phyloP scores from a whole-genome alignment of 2,113 vertebrate species.

The Dolichotis patagonum region DNA sequence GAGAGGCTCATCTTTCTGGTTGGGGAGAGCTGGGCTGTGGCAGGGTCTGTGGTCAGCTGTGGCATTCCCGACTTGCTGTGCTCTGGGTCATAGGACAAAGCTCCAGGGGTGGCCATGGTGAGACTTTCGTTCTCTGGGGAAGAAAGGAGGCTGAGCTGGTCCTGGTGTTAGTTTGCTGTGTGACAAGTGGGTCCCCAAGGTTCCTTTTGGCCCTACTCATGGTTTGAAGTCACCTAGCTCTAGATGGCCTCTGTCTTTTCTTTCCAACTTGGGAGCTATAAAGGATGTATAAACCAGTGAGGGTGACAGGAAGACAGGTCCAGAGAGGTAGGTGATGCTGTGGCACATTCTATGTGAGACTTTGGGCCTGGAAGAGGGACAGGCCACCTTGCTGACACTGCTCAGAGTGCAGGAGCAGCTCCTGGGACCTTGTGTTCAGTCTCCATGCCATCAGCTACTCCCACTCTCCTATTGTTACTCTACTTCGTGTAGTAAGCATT shows the following conservation, averaged over 20 bases:
- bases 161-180: not conserved
- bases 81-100: not conserved
- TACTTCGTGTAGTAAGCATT: rapidly evolving
- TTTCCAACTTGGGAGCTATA: rapidly evolving
- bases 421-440: too few relatives aligned
- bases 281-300: not conserved
- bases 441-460: not conserved
- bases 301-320: not conserved
- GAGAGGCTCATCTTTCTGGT: not conserved
- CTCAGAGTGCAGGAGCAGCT: rapidly evolving
- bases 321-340: not conserved
- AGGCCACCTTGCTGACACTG: not conserved
- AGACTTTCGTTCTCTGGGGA: not conserved
- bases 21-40: not conserved
- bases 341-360: not conserved
- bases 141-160: not conserved
- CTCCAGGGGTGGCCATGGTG: rapidly evolving
- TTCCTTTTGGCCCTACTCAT: not conserved
- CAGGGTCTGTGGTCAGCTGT: not conserved
- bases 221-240: not conserved
- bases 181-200: not conserved
- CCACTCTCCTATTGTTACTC: rapidly evolving
- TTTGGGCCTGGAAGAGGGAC: not conserved
- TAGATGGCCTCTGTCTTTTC: not conserved
- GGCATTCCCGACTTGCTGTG: not conserved